Evolutionary conservation across 2,797 vertebrate species (phyloP), one percentile per base, ranked within the genome.

Genomic region (Schizopygopsis pylzovi): DNA sequence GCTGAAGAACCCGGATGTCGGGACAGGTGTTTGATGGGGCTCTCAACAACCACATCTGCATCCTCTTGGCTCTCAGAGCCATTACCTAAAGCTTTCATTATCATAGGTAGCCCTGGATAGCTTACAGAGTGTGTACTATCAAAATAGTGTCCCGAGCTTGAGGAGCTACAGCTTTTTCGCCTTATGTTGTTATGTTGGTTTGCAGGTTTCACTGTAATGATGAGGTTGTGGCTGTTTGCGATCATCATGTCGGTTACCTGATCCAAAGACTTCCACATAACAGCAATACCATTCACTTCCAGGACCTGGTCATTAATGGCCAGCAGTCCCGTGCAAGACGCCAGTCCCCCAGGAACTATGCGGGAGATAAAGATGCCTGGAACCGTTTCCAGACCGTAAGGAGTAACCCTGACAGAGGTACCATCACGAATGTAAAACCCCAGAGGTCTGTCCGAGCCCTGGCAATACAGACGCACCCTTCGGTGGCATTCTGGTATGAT

Each of bases 241-340:
- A 97, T 96, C 96, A 97, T 97, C 96, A 97, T 97, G 92, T 97
- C 96, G 63, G 96, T 97, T 85, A 96, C 96, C 90, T 97, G 96
- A 90, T 97, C 96, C 3, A 97, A 92, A 28, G 95, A 96, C 91
- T 96, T 97, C 20, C 95, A 95, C 2, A 93, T 95, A 79, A 97
- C 96, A 90, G 96, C 96, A 41, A 97, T 97, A 75, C 96, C 96
- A 12, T 97, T 97, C 16, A 97, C 96, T 92, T 97, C 96, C 87
- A 97, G 89, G 43, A 97, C 96, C 90, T 97, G 96, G 1, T 97
- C 96, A 1, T 97, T 96, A 68, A 97, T 95, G 37, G 96, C 96
- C 87, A 97, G 93, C 83, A 97, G 92, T 61, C 96, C 96, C 0
- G 95, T 97, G 93, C 96, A 96, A 84, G 96, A 96, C 0, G 96